A percentile compares a stretch with the other conserved stretches of the same genome.
phyloP scores from a whole-genome alignment of 2,888 invertebrate genomes.

The Syrphus vitripennis region DNA sequence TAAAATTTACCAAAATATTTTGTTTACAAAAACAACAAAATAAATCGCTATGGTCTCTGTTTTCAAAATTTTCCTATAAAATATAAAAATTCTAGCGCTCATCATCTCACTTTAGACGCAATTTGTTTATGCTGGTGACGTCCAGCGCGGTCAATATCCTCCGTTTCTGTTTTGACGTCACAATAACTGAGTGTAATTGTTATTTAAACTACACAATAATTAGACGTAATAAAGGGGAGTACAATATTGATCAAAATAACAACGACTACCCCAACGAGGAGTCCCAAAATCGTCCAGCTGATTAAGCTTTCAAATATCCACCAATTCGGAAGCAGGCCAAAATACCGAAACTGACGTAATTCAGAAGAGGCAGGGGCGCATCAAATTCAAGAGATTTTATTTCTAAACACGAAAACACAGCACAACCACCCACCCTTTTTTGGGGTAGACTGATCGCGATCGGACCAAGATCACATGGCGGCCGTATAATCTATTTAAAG shows the following conservation, averaged over 20 bases:
- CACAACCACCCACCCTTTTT: conserved; percentile 65
- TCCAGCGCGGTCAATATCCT: conserved; percentile 54
- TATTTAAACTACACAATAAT: background rate
- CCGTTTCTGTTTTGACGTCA: conserved; percentile 39
- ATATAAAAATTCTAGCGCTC: background rate
- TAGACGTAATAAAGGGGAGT: background rate
- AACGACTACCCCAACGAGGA: conserved; percentile 44
- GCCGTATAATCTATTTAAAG: conserved; percentile 43
- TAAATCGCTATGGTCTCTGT: background rate
- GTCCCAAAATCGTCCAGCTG: conserved; percentile 37
- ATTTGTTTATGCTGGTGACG: background rate
- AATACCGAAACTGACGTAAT: conserved; percentile 51
- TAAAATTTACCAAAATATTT: conserved; percentile 39
- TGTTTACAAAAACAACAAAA: conserved; percentile 35
- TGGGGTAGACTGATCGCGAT: conserved; percentile 55
- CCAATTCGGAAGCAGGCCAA: conserved; percentile 42
- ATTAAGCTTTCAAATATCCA: conserved; percentile 44
- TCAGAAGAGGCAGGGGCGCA: background rate
- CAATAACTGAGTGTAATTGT: background rate
- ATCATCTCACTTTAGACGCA: background rate
- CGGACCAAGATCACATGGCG: conserved; percentile 64
- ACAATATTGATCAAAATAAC: conserved; percentile 21
- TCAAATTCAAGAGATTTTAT: conserved; percentile 19
- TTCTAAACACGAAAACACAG: conserved; percentile 48
- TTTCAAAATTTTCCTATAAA: conserved; percentile 8